Evolutionary conservation across 2,113 vertebrate genomes (phyloP).

Genomic region (Ursus arctos): DNA sequence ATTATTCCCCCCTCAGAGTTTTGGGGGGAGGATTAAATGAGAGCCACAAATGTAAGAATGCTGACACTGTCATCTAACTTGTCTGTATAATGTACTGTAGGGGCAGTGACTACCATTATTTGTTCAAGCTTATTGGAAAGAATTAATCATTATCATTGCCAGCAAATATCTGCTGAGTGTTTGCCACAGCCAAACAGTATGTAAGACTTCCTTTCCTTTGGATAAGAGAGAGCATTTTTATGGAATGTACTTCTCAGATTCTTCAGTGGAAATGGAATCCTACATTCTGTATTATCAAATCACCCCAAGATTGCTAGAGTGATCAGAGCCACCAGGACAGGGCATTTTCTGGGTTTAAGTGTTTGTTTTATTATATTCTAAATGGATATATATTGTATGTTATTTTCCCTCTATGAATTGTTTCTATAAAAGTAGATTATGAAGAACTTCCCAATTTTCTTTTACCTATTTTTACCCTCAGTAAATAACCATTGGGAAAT

Average conservation of each 20-base stretch:
- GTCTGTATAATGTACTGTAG: not conserved
- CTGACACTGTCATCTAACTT: not conserved
- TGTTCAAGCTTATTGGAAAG: not conserved
- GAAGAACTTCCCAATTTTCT: not conserved
- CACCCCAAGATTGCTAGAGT: not conserved
- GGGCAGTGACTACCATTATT: not conserved
- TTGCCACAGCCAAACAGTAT: not conserved
- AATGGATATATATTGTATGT: not conserved
- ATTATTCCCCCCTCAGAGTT: not conserved
- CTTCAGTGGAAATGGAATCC: not conserved
- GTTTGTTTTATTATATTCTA: conserved; percentile 17
- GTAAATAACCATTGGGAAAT: not conserved
- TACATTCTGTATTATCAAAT: not conserved
- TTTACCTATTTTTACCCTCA: not conserved
- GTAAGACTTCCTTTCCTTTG: not conserved
- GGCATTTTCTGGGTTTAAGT: not conserved
- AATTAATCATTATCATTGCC: not conserved
- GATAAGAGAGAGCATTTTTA: not conserved
- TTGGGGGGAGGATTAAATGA: not conserved
- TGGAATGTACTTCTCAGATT: not conserved
- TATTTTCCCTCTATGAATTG: conserved; percentile 48
- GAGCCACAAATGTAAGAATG: not conserved
- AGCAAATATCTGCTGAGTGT: not conserved
- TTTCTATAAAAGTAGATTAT: conserved; percentile 3
- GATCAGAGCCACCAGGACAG: not conserved